Base-by-base conservation (phyloP, 1,140 invertebrate species). In the Drosophila prosaltans region DNA sequence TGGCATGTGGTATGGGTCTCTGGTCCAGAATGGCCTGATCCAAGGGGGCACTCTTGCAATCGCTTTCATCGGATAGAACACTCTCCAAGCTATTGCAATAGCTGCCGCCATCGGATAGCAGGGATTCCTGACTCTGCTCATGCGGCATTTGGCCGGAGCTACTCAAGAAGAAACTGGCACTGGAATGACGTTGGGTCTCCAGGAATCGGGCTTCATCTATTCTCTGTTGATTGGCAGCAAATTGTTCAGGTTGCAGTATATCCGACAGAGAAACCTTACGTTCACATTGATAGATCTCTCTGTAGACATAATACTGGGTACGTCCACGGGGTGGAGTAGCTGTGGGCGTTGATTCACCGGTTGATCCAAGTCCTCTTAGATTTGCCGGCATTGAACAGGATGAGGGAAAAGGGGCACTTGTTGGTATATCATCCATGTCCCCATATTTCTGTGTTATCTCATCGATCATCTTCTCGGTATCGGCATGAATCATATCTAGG, bases 61-160 rank as follows among this genome's bases (percentile, higher is more conserved):
- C 95, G 1, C 95, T 96, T 65, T 96, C 96, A 91, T 96, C 96
- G 0, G 96, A 96, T 3, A 97, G 83, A 39, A 97, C 95, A 77
- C 96, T 96, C 85, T 97, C 96, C 76, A 96, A 93, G 59, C 96
- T 96, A 85, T 96, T 95, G 81, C 95, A 96, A n/a, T 94, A 88
- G 67, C 93, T 93, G 41, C 93, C 93, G 4, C 91, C 93, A 74
- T 96, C 95, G 1, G 95, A 96, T 2, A 97, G 91, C 43, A 97
- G 93, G 11, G 96, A 96, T 80, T 97, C 96, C 88, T 97, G 96
- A 67, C 96, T 96, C 61, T 85, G 91, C 8, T 78, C 84, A 21
- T 80, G 70, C 40, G 74, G 81, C 75, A 78, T 10, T 41, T 91
- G 80, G 1, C 92, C 92, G 59, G 94, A 94, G 69, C 74, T 76